Base-by-base conservation (phyloP, 2,888 invertebrate species). In the Dicranocentrus wangi region DNA sequence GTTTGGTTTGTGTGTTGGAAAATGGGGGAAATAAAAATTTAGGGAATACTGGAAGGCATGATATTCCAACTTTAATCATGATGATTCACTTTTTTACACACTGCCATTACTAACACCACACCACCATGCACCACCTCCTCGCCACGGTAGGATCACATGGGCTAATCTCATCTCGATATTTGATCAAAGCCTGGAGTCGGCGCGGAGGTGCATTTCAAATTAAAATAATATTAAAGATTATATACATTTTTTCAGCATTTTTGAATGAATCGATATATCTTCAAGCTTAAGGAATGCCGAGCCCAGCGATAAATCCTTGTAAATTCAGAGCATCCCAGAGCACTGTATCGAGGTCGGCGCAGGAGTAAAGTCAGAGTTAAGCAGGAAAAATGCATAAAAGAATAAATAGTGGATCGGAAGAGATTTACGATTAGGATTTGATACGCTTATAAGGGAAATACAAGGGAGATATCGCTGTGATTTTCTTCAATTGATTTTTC, bases 401-500 rank as follows among this genome's bases (percentile, higher is more conserved):
- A 28, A 58, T 58, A 19, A 27, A 73, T 47, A n/a, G 19, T 58
- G 39, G 27, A 70, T 25, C 43, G 23, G 42, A 63, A 27, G 63
- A 77, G 77, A 77, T 77, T 77, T 77, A 77, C 55, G 77, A 77
- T 76, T 47, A 25, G 69, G 61, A 69, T 69, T 77, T 63, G 77
- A 77, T 77, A 70, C 77, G 70, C 77, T 28, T 77, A 77, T 70
- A 77, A 63, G 77, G 77, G 60, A 66, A 51, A 51, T 25, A 39
- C 60, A 61, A 17, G 42, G 23, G 8, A 42, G 19, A 77, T 70
- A 42, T 70, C 53, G 23, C 53, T 55, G 69, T 39, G 53, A 69
- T 47, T 70, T n/a, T 63, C 42, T 61, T 63, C 77, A 77, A 77
- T 77, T 77, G 77, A 77, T 77, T 77, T 70, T 68, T 76, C 17